A percentile compares a stretch with the other conserved stretches of the same genome.
Conservation (phyloP, 2,888 invertebrate species). For the Osmoderma eremita region DNA sequence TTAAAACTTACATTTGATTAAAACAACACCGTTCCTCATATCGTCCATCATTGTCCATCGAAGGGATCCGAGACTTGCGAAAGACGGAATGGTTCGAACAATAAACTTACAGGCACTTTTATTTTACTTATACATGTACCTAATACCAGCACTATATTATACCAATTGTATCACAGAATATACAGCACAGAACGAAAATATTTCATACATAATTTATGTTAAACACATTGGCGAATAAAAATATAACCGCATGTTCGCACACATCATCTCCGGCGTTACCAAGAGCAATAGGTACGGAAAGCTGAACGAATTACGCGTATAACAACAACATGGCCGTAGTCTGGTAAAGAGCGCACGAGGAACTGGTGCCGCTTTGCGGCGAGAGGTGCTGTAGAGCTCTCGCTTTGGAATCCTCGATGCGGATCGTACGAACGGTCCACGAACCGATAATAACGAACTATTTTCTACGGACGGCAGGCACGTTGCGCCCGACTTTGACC, state of each 20-base stretch:
- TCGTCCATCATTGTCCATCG: slow-evolving; percentile 68
- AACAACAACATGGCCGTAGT: slow-evolving; percentile 49
- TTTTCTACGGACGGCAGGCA: too few species aligned
- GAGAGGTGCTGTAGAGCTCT: too few species aligned
- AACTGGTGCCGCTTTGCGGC: slow-evolving; percentile 40
- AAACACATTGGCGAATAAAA: too few species aligned
- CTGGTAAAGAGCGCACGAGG: slow-evolving; percentile 41
- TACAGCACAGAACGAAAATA: too few species aligned
- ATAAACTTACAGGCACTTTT: neutral
- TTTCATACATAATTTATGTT: too few species aligned
- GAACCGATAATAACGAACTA: slow-evolving; percentile 11
- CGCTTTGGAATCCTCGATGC: slow-evolving; percentile 29
- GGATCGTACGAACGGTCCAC: slow-evolving; percentile 28
- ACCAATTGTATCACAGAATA: too few species aligned
- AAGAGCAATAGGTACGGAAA: slow-evolving; percentile 28
- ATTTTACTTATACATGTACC: too few species aligned
- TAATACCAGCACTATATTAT: too few species aligned
- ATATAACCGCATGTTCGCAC: too few species aligned
- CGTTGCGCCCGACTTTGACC: too few species aligned
- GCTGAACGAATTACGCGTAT: slow-evolving; percentile 44
- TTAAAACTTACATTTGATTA: slow-evolving; percentile 77
- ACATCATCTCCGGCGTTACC: neutral
- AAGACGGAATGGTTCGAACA: slow-evolving; percentile 53
- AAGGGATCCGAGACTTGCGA: slow-evolving; percentile 58
- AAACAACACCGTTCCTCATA: slow-evolving; percentile 76